phyloP scores from a whole-genome alignment of 2,888 invertebrate genomes.

The Phymatocera aterrima region DNA sequence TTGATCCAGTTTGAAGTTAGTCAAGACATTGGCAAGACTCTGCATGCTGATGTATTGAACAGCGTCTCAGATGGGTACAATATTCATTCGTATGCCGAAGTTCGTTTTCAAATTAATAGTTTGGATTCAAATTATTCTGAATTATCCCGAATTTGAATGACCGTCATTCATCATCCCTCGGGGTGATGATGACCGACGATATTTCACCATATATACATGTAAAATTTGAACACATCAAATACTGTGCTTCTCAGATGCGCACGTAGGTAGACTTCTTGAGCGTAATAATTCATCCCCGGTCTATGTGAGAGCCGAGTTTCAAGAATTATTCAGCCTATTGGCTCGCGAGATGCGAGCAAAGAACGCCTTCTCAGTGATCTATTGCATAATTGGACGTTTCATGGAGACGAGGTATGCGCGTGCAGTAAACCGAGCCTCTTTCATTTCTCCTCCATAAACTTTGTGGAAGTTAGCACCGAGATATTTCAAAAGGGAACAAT shows the following conservation, averaged over 20 bases:
- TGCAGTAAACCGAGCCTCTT: background rate
- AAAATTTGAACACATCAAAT: background rate
- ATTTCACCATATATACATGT: background rate
- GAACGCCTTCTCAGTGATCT: conserved; percentile 35
- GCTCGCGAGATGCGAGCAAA: conserved; percentile 9
- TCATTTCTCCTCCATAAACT: conserved; percentile 27
- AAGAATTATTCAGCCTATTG: conserved; percentile 18
- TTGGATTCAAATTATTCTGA: background rate
- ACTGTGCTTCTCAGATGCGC: background rate
- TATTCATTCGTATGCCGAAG: background rate
- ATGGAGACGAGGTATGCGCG: conserved; percentile 28
- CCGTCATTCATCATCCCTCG: background rate
- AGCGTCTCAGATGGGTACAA: background rate
- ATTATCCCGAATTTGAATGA: background rate
- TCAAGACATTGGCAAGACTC: background rate
- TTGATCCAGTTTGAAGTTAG: conserved; percentile 14
- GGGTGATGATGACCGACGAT: background rate
- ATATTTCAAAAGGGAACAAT: conserved; percentile 27
- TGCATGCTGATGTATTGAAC: background rate
- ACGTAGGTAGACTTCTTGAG: background rate
- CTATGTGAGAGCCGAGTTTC: background rate
- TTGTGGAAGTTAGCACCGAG: conserved; percentile 20
- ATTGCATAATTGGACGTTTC: conserved; percentile 36
- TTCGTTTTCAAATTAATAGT: too few relatives aligned
- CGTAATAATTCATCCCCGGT: background rate